Evolutionary conservation across 2,888 invertebrate species (phyloP), one percentile per base, ranked within the genome.

Genomic region (Lepidochrysops patricia): DNA sequence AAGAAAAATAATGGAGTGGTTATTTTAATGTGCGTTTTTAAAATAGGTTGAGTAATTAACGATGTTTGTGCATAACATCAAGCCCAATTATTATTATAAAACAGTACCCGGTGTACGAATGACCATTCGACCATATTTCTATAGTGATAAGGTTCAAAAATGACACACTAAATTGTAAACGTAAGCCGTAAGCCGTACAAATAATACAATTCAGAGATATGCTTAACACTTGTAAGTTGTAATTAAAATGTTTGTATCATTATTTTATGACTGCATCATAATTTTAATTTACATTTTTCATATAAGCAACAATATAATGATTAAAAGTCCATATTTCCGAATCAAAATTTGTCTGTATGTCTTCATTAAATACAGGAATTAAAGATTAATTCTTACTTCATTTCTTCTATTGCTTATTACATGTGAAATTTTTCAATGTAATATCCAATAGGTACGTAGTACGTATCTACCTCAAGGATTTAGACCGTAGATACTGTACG

Each of bases 1-100:
- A 52, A 27, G 19, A 32, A 54, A 15, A 12, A 54, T 29, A 54
- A 54, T 54, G 9, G 19, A 54, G 32, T 54, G 54, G 29, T 29
- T 32, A 32, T 32, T 29, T 54, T 54, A 54, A 32, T 54, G 32
- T 23, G 26, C n/a, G 50, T 13, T 32, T 29, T 52, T 52, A 13
- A 54, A 43, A 54, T 29, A 32, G 15, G 29, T 54, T 27, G 13
- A 27, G 26, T 27, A 52, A 52, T 13, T 54, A 15, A 32, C 27
- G 54, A 54, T 13, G 19, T 54, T 15, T 19, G 15, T 29, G 29
- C 32, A 54, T 15, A 52, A 15, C 27, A 27, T 52, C 43, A 7
- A 27, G 27, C 32, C 3, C 19, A 19, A 32, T 54, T 54, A 29
- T 54, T 54, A 29, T 23, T 19, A 7, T 43, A 43, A 19, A 12